Evolutionary conservation across 2,888 invertebrate species (phyloP).

Genomic region (Sabellastarte sp.): DNA sequence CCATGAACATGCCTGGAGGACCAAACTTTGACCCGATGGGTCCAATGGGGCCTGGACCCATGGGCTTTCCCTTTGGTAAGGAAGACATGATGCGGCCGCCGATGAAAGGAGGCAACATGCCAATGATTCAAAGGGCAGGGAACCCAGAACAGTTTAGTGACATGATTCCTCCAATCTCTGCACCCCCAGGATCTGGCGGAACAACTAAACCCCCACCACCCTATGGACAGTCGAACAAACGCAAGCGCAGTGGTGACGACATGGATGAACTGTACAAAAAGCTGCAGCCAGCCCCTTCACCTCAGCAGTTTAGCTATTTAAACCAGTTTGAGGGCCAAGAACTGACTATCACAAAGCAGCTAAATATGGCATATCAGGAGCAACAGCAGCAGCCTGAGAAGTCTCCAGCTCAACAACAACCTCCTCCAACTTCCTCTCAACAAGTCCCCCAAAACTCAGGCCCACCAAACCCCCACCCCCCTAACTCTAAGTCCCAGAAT

Average conservation of each 20-base stretch:
- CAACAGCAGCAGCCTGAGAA: not conserved
- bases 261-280: constrained; percentile 72
- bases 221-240: constrained; percentile 51
- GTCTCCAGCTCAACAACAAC: not conserved
- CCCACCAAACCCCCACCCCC: not conserved
- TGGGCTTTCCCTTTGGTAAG: constrained; percentile 17
- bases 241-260: constrained; percentile 48
- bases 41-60: constrained; percentile 19
- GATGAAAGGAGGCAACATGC: constrained; percentile 18
- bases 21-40: constrained; percentile 33
- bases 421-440: constrained; percentile 34
- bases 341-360: constrained; percentile 92
- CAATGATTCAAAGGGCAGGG: constrained; percentile 49
- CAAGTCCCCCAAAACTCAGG: constrained; percentile 15
- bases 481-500: not conserved
- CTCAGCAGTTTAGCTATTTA: constrained; percentile 92
- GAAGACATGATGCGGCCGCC: constrained; percentile 28
- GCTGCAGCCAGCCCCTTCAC: constrained; percentile 80
- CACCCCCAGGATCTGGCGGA: constrained; percentile 16
- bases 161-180: constrained; percentile 24
- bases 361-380: constrained; percentile 73
- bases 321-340: constrained; percentile 96
- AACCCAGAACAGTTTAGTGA: constrained; percentile 55
- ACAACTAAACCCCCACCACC: constrained; percentile 53
- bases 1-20: constrained; percentile 20